These are phyloP conservation scores for Ephydatia muelleri DNA, from an alignment of 37 sponge, comb jelly and placozoan genomes.

Conservation along the genomic window DNA sequence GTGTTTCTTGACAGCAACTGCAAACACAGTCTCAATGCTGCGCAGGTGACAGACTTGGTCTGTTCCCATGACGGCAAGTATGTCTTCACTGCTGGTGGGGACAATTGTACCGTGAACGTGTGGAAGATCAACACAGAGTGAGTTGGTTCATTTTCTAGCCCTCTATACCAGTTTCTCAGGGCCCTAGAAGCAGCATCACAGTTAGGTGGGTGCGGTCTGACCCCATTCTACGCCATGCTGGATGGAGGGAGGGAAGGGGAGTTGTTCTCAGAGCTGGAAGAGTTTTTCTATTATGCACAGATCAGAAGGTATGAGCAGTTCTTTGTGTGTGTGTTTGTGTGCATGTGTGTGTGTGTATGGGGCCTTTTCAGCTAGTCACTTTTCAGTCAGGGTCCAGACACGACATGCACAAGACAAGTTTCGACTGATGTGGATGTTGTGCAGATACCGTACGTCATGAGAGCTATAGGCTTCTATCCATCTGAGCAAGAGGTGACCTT, in stretches of 20 bases:
- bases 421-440: slow-evolving; percentile 72
- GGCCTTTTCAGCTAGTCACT: neutral
- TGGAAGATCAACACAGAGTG: slow-evolving; percentile 90
- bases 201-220: slow-evolving; percentile 90
- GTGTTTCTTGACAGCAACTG: neutral
- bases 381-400: slow-evolving; percentile 77
- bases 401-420: slow-evolving; percentile 62
- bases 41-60: slow-evolving; percentile 70
- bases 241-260: slow-evolving; percentile 95
- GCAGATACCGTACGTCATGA: slow-evolving; percentile 91
- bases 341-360: neutral
- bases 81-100: slow-evolving; percentile 89
- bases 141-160: neutral
- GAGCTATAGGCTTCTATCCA: slow-evolving; percentile 97
- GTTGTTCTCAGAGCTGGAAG: slow-evolving; percentile 91
- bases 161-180: slow-evolving; percentile 25
- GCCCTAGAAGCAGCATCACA: slow-evolving; percentile 83
- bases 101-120: slow-evolving; percentile 80
- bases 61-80: slow-evolving; percentile 81
- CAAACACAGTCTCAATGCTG: neutral
- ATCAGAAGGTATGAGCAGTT: slow-evolving; percentile 61
- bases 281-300: slow-evolving; percentile 98
- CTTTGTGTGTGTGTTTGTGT: neutral
- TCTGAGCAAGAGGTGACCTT: slow-evolving; percentile 88
- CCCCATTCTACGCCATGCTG: slow-evolving; percentile 93